phyloP scores from a whole-genome alignment of 2,797 vertebrate genomes.

The Tragelaphus oryx region DNA sequence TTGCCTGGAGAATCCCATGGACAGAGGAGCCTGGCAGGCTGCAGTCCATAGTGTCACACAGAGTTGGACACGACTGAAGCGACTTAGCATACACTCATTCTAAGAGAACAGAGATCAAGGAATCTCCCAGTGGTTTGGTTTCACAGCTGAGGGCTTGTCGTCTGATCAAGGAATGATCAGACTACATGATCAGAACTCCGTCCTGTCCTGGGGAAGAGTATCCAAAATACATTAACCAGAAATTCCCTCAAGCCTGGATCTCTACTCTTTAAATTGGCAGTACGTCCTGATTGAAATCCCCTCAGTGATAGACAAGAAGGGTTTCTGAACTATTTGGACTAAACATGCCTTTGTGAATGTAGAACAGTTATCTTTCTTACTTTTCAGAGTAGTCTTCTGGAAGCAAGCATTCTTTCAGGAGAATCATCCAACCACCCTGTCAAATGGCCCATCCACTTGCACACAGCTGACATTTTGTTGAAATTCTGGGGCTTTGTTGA shows the following conservation, averaged over 20 bases:
- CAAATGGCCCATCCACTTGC: not conserved
- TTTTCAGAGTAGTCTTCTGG: not conserved
- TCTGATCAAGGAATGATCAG: not conserved
- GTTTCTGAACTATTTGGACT: not conserved
- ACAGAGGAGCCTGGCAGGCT: not conserved
- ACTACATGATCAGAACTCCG: not conserved
- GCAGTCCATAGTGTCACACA: not conserved
- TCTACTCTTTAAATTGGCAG: not conserved
- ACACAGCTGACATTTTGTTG: not conserved
- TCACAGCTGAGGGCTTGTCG: not conserved
- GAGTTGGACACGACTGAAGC: not conserved
- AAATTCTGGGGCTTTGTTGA: slow-evolving; percentile 25
- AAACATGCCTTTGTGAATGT: not conserved
- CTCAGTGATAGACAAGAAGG: not conserved
- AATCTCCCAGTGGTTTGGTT: not conserved
- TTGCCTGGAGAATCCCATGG: not conserved
- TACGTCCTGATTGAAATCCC: not conserved
- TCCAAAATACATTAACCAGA: not conserved
- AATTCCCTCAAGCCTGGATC: not conserved
- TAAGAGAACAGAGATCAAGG: not conserved
- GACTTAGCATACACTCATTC: not conserved
- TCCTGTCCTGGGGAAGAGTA: not conserved
- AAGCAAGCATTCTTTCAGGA: not conserved
- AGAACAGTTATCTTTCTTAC: not conserved
- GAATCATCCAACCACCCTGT: not conserved